Percentiles rank a stretch among this genome's conserved stretches.
Conservation (phyloP, 2,888 invertebrate species). For the Nomada hirtipes region DNA sequence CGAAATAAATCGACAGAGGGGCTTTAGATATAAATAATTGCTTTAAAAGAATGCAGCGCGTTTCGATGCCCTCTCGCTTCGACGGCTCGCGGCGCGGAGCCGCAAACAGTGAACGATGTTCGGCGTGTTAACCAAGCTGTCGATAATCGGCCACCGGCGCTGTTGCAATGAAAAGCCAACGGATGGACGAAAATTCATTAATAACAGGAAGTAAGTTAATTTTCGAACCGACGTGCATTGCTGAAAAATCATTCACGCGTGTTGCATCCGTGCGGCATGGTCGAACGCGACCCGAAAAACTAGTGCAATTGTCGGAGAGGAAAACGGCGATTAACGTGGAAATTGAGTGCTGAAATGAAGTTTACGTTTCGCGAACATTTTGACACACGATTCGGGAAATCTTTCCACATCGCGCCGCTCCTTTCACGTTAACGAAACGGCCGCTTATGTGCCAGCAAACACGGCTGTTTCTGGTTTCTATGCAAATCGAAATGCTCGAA, state of each 20-base stretch:
- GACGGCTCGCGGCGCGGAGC: neutral
- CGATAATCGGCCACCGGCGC: neutral
- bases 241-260: neutral
- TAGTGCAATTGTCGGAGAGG: no score
- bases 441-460: conserved; percentile 17
- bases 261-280: neutral
- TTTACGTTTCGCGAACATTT: neutral
- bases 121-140: neutral
- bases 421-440: conserved; percentile 15
- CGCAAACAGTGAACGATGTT: neutral
- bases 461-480: conserved; percentile 30
- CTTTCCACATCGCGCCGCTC: neutral
- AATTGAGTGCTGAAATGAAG: neutral
- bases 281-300: neutral
- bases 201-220: conserved; percentile 5
- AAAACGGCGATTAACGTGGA: neutral
- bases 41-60: neutral
- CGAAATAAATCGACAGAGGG: neutral
- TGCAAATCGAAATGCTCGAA: conserved; percentile 48
- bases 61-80: neutral
- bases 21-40: no score
- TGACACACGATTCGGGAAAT: neutral
- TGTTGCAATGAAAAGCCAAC: neutral
- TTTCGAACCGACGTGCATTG: neutral
- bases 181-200: neutral